phyloP scores from a whole-genome alignment of 1,140 invertebrate genomes.

The Achatina immaculata region DNA sequence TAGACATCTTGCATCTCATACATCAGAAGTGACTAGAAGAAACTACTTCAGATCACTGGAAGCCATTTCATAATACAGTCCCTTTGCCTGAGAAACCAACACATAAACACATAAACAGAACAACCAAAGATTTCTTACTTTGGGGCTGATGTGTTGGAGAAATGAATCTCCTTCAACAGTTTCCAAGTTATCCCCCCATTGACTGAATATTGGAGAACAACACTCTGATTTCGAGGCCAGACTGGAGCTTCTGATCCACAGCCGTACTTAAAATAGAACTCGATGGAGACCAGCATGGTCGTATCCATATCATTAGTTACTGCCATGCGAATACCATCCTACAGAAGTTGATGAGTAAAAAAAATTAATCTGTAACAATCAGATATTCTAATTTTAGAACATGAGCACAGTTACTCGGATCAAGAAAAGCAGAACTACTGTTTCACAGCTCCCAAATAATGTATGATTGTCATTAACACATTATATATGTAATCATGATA shows the following conservation, averaged over 20 bases:
- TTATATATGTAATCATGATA: too few relatives aligned
- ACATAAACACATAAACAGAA: too few relatives aligned
- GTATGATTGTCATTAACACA: too few relatives aligned
- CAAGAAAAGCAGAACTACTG: too few relatives aligned
- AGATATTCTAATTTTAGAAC: too few relatives aligned
- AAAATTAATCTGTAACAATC: not conserved
- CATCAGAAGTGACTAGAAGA: too few relatives aligned
- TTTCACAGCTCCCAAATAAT: too few relatives aligned
- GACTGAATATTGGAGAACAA: constrained; percentile 72
- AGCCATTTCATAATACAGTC: too few relatives aligned
- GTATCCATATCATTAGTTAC: constrained; percentile 72
- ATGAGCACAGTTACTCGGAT: too few relatives aligned
- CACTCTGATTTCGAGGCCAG: constrained; percentile 66
- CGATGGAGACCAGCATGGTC: constrained; percentile 67
- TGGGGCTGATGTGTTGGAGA: constrained; percentile 58
- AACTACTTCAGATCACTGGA: too few relatives aligned
- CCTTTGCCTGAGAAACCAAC: too few relatives aligned
- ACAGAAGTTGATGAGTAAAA: constrained; percentile 3
- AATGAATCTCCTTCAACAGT: constrained; percentile 70
- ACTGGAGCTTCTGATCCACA: constrained; percentile 55
- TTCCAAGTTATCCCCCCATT: constrained; percentile 73
- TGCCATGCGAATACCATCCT: constrained; percentile 63
- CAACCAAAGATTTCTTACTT: constrained; percentile 48
- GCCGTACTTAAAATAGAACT: constrained; percentile 71
- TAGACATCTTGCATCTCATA: too few relatives aligned